Evolutionary conservation across 2,113 vertebrate genomes (phyloP), one percentile per base, ranked within the genome.

Genomic region (Halichoerus grypus): DNA sequence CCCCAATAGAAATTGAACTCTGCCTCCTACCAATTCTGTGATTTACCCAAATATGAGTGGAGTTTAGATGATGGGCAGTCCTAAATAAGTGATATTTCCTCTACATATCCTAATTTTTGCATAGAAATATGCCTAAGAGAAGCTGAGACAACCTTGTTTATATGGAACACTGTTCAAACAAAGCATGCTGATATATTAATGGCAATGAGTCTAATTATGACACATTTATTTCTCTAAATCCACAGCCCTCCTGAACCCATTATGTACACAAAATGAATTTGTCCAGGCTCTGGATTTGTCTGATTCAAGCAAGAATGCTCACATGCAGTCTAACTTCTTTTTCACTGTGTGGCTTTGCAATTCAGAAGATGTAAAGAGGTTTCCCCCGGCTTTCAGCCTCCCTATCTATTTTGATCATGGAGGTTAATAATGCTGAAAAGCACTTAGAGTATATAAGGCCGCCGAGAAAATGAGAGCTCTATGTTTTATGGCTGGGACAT

Each of bases 381-480:
- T 95, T 98, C 94, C 89, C 65, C 95, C 84, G 65, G 89, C 77
- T 98, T 94, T 98, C 96, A 95, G 86, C 84, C 83, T 97, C 80
- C 65, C 74, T 81, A 97, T 97, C 94, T 97, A 96, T 96, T 98
- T 97, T 98, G 96, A 97, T 98, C 95, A 97, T 97, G 88, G 96
- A 97, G 92, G 95, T 98, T 98, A 98, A 98, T 97, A 98, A 98
- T 85, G 97, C 97, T 98, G 97, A 97, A 98, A 98, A 98, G 91
- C 91, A 97, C 96, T 95, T 94, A 95, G 95, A 97, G 95, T 97
- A 91, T 95, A 93, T 98, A 97, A 98, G 96, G 94, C 94, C 1
- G 7, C 94, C 63, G 95, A 97, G 95, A 96, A 98, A 98, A 98
- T 96, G 97, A 98, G 95, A 97, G 71, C 94, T 97, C 76, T 98